phyloP scores from a whole-genome alignment of 2,797 vertebrate species.

The Chromis chromis region DNA sequence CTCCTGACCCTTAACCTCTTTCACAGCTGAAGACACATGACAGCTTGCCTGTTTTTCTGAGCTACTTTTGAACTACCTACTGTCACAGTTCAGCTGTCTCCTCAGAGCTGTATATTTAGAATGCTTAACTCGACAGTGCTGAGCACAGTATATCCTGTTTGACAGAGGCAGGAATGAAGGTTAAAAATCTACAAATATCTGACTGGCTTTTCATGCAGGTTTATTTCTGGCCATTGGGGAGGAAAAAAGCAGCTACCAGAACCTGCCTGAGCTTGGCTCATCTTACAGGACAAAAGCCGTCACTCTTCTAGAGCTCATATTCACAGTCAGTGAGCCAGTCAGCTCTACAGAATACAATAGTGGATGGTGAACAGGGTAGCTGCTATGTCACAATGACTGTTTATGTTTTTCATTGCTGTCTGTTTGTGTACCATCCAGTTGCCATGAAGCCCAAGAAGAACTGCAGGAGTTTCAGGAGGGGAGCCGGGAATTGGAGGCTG shows the following conservation, averaged over 20 bases:
- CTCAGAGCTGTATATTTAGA: conserved; percentile 63
- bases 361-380: conserved; percentile 10
- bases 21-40: conserved; percentile 28
- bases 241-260: conserved; percentile 53
- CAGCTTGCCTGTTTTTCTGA: conserved; percentile 47
- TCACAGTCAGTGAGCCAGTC: conserved; percentile 38
- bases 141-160: conserved; percentile 40
- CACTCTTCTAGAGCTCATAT: conserved; percentile 58
- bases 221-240: conserved; percentile 49
- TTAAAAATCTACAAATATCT: conserved; percentile 51
- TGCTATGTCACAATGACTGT: conserved; percentile 39
- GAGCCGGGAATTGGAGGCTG: conserved; percentile 96
- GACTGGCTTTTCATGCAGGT: conserved; percentile 35
- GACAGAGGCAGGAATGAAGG: conserved; percentile 30
- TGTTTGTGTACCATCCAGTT: conserved; percentile 79
- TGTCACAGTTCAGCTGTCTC: conserved; percentile 60
- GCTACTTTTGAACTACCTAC: conserved; percentile 30
- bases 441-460: conserved; percentile 95
- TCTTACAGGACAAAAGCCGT: conserved; percentile 58
- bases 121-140: conserved; percentile 49
- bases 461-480: conserved; percentile 98
- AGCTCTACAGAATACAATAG: conserved; percentile 49
- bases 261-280: conserved; percentile 50
- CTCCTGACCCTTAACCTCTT: conserved; percentile 55
- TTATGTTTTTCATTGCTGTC: conserved; percentile 24